These are phyloP conservation scores for Omphaloscelis lunosa DNA, from an alignment of 2,888 invertebrate species.

Conservation along the genomic window DNA sequence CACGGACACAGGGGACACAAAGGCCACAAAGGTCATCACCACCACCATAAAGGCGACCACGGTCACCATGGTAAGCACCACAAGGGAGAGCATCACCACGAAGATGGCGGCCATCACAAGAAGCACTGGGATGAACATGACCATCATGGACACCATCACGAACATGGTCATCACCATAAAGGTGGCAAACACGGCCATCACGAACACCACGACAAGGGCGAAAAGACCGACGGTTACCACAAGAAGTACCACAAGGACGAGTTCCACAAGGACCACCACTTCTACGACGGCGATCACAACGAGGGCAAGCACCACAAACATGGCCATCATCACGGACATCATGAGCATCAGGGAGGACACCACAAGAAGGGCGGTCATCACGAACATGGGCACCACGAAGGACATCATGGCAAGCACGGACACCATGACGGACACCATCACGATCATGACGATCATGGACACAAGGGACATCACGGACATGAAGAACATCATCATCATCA, in stretches of 20 bases:
- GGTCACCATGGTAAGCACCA: constrained; percentile 85
- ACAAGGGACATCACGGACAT: constrained; percentile 87
- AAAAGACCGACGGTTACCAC: constrained; percentile 85
- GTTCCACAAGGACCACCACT: constrained; percentile 88
- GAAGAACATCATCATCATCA: constrained; percentile 87
- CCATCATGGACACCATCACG: constrained; percentile 84
- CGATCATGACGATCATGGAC: constrained; percentile 84
- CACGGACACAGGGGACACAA: constrained; percentile 85
- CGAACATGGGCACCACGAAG: constrained; percentile 83
- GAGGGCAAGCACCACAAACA: constrained; percentile 88
- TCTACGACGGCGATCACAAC: constrained; percentile 86
- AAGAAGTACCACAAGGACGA: constrained; percentile 87
- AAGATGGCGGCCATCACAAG: constrained; percentile 85
- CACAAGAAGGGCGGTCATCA: constrained; percentile 88
- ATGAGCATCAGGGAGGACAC: constrained; percentile 82
- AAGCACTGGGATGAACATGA: constrained; percentile 86
- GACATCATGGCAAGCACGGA: constrained; percentile 84
- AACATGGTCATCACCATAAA: constrained; percentile 86
- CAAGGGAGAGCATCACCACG: constrained; percentile 83
- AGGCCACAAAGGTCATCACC: constrained; percentile 86
- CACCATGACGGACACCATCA: constrained; percentile 86
- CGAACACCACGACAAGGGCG: constrained; percentile 86
- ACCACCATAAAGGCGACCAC: constrained; percentile 86
- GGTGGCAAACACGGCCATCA: constrained; percentile 86
- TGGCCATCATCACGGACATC: constrained; percentile 86